Evolutionary conservation across 2,888 invertebrate species (phyloP).

Genomic region (Chloroclystis v-ata): DNA sequence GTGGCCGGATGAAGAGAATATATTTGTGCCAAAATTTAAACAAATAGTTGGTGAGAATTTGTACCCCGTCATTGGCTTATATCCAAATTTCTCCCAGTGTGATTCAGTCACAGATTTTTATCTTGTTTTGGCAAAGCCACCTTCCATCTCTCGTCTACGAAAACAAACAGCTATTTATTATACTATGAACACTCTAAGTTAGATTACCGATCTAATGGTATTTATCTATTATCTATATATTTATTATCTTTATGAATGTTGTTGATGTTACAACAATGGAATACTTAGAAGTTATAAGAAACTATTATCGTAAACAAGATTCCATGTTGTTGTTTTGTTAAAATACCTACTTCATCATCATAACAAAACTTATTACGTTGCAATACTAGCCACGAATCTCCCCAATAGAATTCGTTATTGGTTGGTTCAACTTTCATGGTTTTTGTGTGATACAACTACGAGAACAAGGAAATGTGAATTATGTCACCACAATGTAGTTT

Average conservation of each 20-base stretch:
- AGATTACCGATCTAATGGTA: neutral
- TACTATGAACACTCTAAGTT: neutral
- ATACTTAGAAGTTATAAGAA: too few relatives aligned
- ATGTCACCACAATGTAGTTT: too few relatives aligned
- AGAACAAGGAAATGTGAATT: too few relatives aligned
- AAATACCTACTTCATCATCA: too few relatives aligned
- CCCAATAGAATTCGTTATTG: too few relatives aligned
- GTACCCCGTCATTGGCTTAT: constrained; percentile 56
- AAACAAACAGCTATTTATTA: constrained; percentile 8
- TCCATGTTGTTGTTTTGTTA: neutral
- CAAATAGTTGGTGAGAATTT: constrained; percentile 50
- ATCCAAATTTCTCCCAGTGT: constrained; percentile 56
- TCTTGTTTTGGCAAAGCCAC: constrained; percentile 63
- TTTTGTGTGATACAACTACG: too few relatives aligned
- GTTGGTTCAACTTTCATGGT: too few relatives aligned
- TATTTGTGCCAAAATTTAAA: constrained; percentile 67
- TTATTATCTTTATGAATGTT: too few relatives aligned
- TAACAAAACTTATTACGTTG: too few relatives aligned
- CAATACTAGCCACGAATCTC: too few relatives aligned
- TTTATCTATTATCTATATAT: too few relatives aligned
- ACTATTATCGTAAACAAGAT: constrained; percentile 1
- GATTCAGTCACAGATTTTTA: constrained; percentile 60
- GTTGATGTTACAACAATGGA: too few relatives aligned
- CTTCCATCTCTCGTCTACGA: constrained; percentile 14
- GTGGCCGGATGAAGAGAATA: constrained; percentile 54